A percentile compares a stretch with the other conserved stretches of the same genome.
These are phyloP conservation scores for Macquaria ambigua DNA, from an alignment of 2,113 vertebrate genomes.

Conservation along the genomic window DNA sequence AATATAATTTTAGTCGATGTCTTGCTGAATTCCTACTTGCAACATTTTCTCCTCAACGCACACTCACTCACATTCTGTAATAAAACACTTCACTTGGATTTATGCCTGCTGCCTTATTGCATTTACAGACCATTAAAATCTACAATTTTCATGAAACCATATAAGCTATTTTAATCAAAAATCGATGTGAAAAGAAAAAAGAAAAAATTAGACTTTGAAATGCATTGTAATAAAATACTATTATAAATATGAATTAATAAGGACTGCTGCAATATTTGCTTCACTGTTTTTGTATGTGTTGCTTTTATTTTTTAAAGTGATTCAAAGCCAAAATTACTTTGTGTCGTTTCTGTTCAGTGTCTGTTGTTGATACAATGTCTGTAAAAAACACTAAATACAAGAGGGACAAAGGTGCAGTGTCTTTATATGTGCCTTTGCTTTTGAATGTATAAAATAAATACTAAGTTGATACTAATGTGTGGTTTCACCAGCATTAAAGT, in stretches of 20 bases:
- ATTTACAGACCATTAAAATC: constrained; percentile 4
- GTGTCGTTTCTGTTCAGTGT: background rate
- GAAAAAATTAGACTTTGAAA: background rate
- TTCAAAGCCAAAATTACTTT: background rate
- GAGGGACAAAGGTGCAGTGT: background rate
- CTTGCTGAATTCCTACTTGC: background rate
- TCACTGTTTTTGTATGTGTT: background rate
- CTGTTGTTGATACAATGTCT: background rate
- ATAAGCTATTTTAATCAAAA: background rate
- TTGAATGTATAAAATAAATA: background rate
- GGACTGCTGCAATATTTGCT: background rate
- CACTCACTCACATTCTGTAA: constrained; percentile 4
- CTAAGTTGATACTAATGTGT: background rate
- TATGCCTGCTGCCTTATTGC: background rate
- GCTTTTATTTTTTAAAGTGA: background rate
- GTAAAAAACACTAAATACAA: background rate
- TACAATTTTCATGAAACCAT: background rate
- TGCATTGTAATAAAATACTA: background rate
- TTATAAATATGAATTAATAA: background rate
- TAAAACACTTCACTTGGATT: constrained; percentile 25
- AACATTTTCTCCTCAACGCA: background rate
- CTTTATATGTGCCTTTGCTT: background rate
- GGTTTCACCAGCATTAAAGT: background rate
- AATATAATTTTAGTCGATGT: background rate
- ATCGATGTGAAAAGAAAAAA: background rate